Percentiles rank a stretch among this genome's conserved stretches.
These are phyloP conservation scores for Pachyramphus minor DNA, from an alignment of 2,113 vertebrate species.

Conservation along the genomic window DNA sequence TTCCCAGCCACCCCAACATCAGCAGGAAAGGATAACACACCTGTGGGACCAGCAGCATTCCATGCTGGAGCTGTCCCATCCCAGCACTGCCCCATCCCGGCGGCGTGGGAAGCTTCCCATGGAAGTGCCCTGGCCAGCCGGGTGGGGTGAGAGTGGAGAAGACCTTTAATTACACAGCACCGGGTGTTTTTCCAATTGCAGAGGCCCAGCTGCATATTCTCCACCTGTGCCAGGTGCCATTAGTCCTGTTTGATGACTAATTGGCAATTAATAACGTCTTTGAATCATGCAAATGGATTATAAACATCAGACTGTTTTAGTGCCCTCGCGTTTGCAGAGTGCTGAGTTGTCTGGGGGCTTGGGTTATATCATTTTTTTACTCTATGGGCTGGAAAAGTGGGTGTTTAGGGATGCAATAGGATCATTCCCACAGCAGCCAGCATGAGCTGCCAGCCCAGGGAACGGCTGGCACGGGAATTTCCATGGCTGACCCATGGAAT, in stretches of 20 bases:
- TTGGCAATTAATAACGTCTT: conserved; percentile 1
- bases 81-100: rapidly evolving
- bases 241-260: background rate
- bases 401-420: background rate
- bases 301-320: background rate
- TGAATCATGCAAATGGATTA: background rate
- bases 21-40: background rate
- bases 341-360: rapidly evolving
- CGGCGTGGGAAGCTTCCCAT: background rate
- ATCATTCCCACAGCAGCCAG: background rate
- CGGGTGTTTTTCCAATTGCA: background rate
- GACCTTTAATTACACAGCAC: conserved; percentile 6
- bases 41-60: background rate
- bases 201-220: background rate
- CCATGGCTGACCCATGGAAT: background rate
- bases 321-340: rapidly evolving
- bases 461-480: background rate
- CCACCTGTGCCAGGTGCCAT: background rate
- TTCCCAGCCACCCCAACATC: background rate
- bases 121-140: background rate
- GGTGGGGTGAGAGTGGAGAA: background rate
- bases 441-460: background rate
- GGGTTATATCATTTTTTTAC: background rate
- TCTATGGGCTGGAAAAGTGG: rapidly evolving
- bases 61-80: background rate